phyloP scores from a whole-genome alignment of 2,888 invertebrate species.

The Caenorhabditis angaria region DNA sequence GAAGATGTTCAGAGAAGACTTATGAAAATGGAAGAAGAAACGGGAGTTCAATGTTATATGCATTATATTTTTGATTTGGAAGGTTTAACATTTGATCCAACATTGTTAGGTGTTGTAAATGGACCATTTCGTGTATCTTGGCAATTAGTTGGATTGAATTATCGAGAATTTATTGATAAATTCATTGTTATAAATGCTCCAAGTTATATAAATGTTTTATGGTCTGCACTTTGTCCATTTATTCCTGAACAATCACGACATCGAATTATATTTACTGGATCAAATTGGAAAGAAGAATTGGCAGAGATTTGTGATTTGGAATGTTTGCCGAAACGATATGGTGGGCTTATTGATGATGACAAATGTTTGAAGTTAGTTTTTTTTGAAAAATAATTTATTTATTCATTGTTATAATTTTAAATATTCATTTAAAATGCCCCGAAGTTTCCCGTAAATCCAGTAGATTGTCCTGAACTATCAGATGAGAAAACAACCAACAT shows the following conservation, averaged over 20 bases:
- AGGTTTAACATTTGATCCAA: constrained; percentile 52
- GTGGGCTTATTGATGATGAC: constrained; percentile 53
- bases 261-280: constrained; percentile 44
- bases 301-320: constrained; percentile 46
- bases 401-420: neutral
- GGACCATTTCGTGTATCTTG: constrained; percentile 59
- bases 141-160: constrained; percentile 55
- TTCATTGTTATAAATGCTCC: constrained; percentile 60
- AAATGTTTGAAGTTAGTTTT: constrained; percentile 17
- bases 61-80: constrained; percentile 60
- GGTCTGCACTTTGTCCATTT: constrained; percentile 49
- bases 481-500: constrained; percentile 34
- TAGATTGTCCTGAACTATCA: constrained; percentile 30
- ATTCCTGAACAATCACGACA: constrained; percentile 49
- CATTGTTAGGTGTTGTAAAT: constrained; percentile 43
- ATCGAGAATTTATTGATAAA: constrained; percentile 59
- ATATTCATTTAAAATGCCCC: constrained; percentile 12
- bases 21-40: constrained; percentile 75
- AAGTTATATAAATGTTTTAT: constrained; percentile 54
- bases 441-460: constrained; percentile 36
- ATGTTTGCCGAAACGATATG: constrained; percentile 58
- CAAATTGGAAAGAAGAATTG: constrained; percentile 53
- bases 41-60: constrained; percentile 47
- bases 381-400: too few relatives aligned
- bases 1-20: constrained; percentile 46